phyloP scores from a whole-genome alignment of 2,113 vertebrate species.

The Stigmatopora nigra region DNA sequence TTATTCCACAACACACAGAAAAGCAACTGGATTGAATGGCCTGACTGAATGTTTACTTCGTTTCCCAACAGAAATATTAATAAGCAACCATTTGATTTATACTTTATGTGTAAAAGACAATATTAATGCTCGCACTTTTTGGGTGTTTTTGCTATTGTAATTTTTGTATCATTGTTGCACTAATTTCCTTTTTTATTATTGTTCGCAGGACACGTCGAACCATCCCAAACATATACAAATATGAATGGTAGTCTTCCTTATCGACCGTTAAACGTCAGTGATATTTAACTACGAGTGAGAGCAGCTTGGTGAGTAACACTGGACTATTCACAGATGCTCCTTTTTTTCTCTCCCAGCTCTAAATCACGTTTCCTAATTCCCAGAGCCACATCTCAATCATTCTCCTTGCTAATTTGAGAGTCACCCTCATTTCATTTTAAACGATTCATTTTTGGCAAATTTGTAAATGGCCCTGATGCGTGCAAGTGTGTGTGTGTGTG shows the following conservation, averaged over 20 bases:
- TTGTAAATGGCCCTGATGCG: slow-evolving; percentile 95
- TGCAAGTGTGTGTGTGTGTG: slow-evolving; percentile 31
- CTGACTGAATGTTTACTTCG: no score
- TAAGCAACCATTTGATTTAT: no score
- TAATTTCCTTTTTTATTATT: no score
- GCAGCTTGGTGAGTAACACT: slow-evolving; percentile 51
- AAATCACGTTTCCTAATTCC: slow-evolving; percentile 84
- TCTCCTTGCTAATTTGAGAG: slow-evolving; percentile 94
- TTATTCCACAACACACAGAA: no score
- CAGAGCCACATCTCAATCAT: slow-evolving; percentile 89
- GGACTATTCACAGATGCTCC: slow-evolving; percentile 78
- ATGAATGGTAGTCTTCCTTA: slow-evolving; percentile 34
- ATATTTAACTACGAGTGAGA: slow-evolving; percentile 70
- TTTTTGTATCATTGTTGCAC: no score
- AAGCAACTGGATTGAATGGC: no score
- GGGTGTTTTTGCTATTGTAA: no score
- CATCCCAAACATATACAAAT: slow-evolving; percentile 27
- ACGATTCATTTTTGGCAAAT: slow-evolving; percentile 95
- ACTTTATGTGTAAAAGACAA: no score
- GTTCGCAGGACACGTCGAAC: not conserved
- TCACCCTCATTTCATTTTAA: slow-evolving; percentile 93
- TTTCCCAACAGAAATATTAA: no score
- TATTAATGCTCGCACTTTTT: no score
- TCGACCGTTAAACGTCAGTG: slow-evolving; percentile 38
- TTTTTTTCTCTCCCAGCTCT: slow-evolving; percentile 75